A percentile compares a stretch with the other conserved stretches of the same genome.
Evolutionary conservation across 2,888 invertebrate genomes (phyloP).

Genomic region (Kryphioiulus occultus): DNA sequence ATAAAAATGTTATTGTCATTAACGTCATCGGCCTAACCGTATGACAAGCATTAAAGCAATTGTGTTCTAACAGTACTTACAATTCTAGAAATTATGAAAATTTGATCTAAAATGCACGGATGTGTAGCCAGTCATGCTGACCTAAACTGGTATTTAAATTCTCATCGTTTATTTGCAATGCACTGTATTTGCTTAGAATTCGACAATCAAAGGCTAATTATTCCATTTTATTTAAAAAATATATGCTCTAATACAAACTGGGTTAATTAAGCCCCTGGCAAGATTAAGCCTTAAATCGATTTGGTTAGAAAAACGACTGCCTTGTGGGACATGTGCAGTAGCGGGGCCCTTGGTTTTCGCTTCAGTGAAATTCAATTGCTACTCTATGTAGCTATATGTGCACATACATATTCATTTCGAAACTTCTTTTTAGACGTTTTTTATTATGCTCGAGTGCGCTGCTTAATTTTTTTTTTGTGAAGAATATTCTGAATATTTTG

Average conservation of each 20-base stretch:
- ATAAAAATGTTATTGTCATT: no score
- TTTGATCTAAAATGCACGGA: no score
- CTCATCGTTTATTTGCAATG: no score
- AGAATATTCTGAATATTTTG: neutral
- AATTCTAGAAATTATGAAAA: no score
- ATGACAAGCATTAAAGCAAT: no score
- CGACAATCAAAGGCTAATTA: neutral
- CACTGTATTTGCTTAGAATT: neutral
- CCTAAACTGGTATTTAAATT: no score
- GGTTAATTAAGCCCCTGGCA: neutral
- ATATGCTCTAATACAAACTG: neutral
- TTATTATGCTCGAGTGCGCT: neutral
- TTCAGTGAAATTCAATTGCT: neutral
- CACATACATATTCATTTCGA: no score
- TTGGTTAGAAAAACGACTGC: neutral
- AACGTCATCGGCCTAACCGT: no score
- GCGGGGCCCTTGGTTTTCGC: neutral
- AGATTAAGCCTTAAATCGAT: neutral
- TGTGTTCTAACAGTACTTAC: no score
- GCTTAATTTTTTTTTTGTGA: neutral
- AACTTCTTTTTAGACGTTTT: neutral
- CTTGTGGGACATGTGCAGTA: neutral
- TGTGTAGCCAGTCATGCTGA: no score
- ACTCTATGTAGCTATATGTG: neutral
- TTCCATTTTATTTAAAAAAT: neutral